Evolutionary conservation across 1,140 invertebrate genomes (phyloP), one percentile per base, ranked within the genome.

Genomic region (Melipona quadrifasciata): DNA sequence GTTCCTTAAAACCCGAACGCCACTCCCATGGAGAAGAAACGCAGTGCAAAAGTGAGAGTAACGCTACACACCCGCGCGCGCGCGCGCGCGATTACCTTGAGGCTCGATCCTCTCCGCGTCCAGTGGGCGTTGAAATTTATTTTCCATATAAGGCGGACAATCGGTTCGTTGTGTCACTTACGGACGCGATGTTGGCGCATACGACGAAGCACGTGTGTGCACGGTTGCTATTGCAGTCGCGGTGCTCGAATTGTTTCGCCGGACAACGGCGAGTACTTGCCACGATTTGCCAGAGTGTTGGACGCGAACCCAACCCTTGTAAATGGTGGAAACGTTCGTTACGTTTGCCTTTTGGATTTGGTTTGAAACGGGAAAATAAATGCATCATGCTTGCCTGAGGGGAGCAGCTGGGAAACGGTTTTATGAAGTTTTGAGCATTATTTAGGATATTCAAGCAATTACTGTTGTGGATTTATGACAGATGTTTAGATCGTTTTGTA

Each of bases 81-180:
- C 39, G 6, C 39, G 39, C 8, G 3, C 8, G 39, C 21, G 82
- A 79, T 53, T 55, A 19, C 67, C 65, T 78, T 71, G 55, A 79
- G 67, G 55, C 80, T 61, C n/a, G 82, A 79, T 70, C 55, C 64
- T 24, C 8, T 24, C 8, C 27, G 47, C 67, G 65, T 70, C 55
- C 53, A 19, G 76, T 79, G 47, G 76, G 82, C 82, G 82, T 61
- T 64, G 67, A 84, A 61, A 79, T 61, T 84, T 71, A 84, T 84
- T 84, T 84, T 51, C 77, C 72, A 55, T 67, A 71, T 53, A 73
- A 55, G 78, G 58, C 47, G 70, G 58, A 80, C 83, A 80, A 80
- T 84, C 78, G 77, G 24, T 64, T 65, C 70, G 83, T 84, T 74
- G 58, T 67, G 58, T 80, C 68, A n/a, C 61, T 68, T 27, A 19